A percentile compares a stretch with the other conserved stretches of the same genome.
These are phyloP conservation scores for Menidia menidia DNA, from an alignment of 2,797 vertebrate species.

Conservation along the genomic window DNA sequence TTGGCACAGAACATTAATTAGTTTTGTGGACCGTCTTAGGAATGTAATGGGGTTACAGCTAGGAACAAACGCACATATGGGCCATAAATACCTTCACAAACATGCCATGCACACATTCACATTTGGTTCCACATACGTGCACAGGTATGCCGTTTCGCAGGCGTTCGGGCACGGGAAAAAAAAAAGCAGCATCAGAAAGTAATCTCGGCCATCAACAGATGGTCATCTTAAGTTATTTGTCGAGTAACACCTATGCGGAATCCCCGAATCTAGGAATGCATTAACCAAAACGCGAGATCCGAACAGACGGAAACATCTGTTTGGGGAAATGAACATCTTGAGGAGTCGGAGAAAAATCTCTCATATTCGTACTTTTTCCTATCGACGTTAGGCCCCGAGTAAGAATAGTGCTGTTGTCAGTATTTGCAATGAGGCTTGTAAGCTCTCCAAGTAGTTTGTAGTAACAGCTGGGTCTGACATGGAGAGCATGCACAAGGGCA, in stretches of 20 bases:
- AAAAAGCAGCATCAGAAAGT: conserved; percentile 40
- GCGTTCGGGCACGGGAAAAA: background rate
- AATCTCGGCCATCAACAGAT: conserved; percentile 56
- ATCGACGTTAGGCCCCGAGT: conserved; percentile 74
- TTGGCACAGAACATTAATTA: conserved; percentile 83
- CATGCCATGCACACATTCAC: conserved; percentile 61
- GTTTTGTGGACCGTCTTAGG: conserved; percentile 79
- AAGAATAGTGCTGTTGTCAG: conserved; percentile 82
- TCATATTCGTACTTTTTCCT: conserved; percentile 67
- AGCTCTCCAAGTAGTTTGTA: conserved; percentile 87
- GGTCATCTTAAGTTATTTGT: conserved; percentile 64
- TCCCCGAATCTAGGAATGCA: conserved; percentile 59
- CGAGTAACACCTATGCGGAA: conserved; percentile 55
- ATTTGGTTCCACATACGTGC: conserved; percentile 40
- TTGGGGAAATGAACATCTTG: conserved; percentile 63
- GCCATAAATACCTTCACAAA: conserved; percentile 83
- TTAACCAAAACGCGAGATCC: conserved; percentile 71
- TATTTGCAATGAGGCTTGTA: conserved; percentile 85
- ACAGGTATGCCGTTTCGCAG: conserved; percentile 24
- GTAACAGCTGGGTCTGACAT: conserved; percentile 90
- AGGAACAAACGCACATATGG: conserved; percentile 76
- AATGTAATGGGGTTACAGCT: conserved; percentile 80
- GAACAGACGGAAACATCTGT: conserved; percentile 75
- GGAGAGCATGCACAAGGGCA: conserved; percentile 86
- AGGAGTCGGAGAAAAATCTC: conserved; percentile 55